Conservation (phyloP, 2,888 invertebrate genomes). For the Cylindroiulus punctatus region DNA sequence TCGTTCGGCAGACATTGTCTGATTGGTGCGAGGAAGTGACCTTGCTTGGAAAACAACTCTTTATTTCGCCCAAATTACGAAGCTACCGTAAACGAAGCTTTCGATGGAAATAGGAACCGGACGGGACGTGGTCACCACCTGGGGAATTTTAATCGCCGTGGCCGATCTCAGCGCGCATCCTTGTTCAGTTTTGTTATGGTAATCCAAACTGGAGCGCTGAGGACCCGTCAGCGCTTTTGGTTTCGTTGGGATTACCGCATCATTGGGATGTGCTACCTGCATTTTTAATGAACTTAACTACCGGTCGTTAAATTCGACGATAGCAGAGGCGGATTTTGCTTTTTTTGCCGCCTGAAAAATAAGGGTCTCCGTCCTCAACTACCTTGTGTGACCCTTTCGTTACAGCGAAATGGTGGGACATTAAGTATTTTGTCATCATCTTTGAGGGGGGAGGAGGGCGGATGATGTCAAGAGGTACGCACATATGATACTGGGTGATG, state of each 20-base stretch:
- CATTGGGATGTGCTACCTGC: not conserved
- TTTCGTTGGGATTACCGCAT: not conserved
- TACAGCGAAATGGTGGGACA: too few relatives aligned
- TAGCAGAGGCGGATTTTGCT: too few relatives aligned
- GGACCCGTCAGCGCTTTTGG: not conserved
- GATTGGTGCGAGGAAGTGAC: constrained; percentile 3
- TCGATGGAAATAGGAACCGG: not conserved
- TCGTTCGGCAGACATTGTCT: not conserved
- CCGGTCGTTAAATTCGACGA: too few relatives aligned
- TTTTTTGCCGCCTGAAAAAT: too few relatives aligned
- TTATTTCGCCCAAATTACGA: not conserved
- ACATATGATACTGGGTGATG: too few relatives aligned
- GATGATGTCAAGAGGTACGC: too few relatives aligned
- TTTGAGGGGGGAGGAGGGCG: too few relatives aligned
- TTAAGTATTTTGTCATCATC: too few relatives aligned
- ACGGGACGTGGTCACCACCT: not conserved
- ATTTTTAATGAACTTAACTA: not conserved
- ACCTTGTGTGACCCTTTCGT: too few relatives aligned
- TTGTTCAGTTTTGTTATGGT: not conserved
- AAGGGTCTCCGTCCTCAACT: too few relatives aligned
- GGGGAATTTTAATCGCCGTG: not conserved
- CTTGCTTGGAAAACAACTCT: constrained; percentile 6
- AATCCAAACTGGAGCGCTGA: not conserved
- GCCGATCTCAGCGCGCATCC: not conserved
- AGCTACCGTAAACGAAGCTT: not conserved